Evolutionary conservation across 2,113 vertebrate genomes (phyloP).

Genomic region (Gavia stellata): DNA sequence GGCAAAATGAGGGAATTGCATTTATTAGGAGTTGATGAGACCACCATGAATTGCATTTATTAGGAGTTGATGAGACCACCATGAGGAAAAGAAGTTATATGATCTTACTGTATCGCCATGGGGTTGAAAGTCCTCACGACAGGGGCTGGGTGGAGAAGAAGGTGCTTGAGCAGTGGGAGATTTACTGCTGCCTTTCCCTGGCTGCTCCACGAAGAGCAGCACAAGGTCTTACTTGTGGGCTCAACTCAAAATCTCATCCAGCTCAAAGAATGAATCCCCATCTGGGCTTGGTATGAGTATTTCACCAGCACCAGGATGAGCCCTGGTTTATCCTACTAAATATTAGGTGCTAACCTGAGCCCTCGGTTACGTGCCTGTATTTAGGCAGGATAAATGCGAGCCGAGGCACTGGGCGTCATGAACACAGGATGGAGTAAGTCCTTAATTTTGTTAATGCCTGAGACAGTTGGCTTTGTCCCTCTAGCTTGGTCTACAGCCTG

Average conservation of each 20-base stretch:
- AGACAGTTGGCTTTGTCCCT: background rate
- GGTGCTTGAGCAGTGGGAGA: background rate
- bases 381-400: background rate
- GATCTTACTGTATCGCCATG: background rate
- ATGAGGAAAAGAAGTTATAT: background rate
- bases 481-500: background rate
- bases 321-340: background rate
- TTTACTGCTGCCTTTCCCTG: background rate
- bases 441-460: background rate
- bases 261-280: background rate
- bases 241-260: background rate
- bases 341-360: background rate
- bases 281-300: background rate
- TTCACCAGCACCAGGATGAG: background rate
- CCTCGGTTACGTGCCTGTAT: accelerated
- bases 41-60: background rate
- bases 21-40: background rate
- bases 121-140: background rate
- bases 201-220: background rate
- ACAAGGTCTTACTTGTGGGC: background rate
- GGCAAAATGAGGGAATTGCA: background rate
- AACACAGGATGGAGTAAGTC: background rate
- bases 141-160: background rate
- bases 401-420: background rate
- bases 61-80: background rate